Percentiles rank a stretch among this genome's conserved stretches.
Evolutionary conservation across 2,888 invertebrate species (phyloP).

Genomic region (Tineola bisselliella): DNA sequence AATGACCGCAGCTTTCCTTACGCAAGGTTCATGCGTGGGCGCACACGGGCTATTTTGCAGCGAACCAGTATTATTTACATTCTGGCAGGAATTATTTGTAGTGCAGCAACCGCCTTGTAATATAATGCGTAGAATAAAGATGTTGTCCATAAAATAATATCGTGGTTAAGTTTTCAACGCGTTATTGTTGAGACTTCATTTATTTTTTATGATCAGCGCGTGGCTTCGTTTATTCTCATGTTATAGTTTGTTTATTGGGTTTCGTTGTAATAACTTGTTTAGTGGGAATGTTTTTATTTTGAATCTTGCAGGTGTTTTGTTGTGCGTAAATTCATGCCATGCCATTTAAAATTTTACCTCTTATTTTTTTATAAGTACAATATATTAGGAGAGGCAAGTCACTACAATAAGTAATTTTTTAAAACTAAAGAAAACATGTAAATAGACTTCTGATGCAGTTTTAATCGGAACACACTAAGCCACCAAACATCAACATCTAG

Average conservation of each 20-base stretch:
- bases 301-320: neutral
- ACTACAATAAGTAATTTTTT: too few species aligned
- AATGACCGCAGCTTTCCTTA: constrained; percentile 6
- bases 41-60: neutral
- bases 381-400: too few species aligned
- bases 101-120: neutral
- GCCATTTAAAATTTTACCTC: too few species aligned
- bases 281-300: neutral
- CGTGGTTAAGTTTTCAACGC: constrained; percentile 5
- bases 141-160: constrained; percentile 7
- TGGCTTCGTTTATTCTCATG: neutral
- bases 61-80: neutral
- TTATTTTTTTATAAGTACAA: too few species aligned
- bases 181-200: constrained; percentile 7
- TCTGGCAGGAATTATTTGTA: neutral
- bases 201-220: constrained; percentile 6
- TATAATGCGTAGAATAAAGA: neutral
- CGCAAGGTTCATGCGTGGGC: neutral
- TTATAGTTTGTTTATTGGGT: neutral
- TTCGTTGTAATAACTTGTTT: constrained; percentile 4
- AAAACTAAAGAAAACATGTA: too few species aligned
- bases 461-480: too few species aligned
- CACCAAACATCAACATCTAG: too few species aligned
- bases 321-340: neutral
- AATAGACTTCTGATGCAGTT: too few species aligned